These are phyloP conservation scores for Dipodomys stephensi DNA, from an alignment of 2,113 vertebrate species.

Conservation along the genomic window DNA sequence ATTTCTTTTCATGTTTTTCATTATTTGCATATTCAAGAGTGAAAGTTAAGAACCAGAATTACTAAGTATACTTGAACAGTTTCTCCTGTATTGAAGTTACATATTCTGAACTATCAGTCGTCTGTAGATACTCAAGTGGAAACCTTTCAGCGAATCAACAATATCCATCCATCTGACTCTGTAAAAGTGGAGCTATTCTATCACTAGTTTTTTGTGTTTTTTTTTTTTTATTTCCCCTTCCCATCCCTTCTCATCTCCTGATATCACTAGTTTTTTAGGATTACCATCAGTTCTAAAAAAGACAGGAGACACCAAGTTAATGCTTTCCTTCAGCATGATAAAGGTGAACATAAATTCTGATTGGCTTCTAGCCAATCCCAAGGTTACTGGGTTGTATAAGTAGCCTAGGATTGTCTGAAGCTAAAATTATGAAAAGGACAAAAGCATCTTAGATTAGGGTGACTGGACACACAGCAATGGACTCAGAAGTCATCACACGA, in stretches of 20 bases:
- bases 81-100: constrained; percentile 26
- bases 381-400: neutral
- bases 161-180: neutral
- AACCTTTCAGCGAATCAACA: neutral
- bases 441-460: neutral
- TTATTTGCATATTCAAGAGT: constrained; percentile 29
- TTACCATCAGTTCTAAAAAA: neutral
- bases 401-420: neutral
- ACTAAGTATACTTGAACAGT: neutral
- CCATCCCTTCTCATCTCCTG: too few relatives aligned
- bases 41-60: constrained; percentile 55
- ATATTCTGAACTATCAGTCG: constrained; percentile 36
- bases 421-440: neutral
- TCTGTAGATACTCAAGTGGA: neutral
- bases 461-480: constrained; percentile 4
- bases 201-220: neutral
- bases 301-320: neutral
- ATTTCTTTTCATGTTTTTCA: neutral
- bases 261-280: constrained; percentile 1
- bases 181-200: neutral
- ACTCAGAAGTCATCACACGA: neutral
- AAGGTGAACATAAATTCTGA: neutral
- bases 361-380: neutral
- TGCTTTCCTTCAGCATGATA: neutral
- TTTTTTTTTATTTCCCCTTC: too few relatives aligned